Evolutionary conservation across 2,888 invertebrate species (phyloP), one percentile per base, ranked within the genome.

Genomic region (Coelinius sp.): DNA sequence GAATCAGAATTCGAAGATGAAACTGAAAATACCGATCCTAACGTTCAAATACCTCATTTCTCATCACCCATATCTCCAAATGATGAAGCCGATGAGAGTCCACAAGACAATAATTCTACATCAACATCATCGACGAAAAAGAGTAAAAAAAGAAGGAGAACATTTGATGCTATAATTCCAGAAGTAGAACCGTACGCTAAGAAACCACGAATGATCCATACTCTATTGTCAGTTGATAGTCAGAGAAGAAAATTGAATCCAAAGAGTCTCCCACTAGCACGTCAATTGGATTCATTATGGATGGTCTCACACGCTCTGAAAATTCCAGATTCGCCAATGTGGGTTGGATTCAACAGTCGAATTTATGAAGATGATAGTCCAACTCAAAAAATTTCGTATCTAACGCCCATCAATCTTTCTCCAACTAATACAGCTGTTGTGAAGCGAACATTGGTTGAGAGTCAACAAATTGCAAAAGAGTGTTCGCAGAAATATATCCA

Each of bases 351-450:
- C 59, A 79, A 81, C 70, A 75, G 75, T 35, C 44, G 25, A 65
- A 69, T 82, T 20, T 17, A 41, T 24, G 41, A 66, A 12, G 79
- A 82, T 46, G 59, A 71, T 24, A 74, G 69, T 31, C 20, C 44
- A 2, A 64, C 67, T 53, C 80, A 80, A 74, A 73, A 62, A 59
- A 69, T 81, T 67, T 70, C 75, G 0, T 80, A 82, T 74, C 27
- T 82, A 2, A 78, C 81, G 6, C 73, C 80, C n/a, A 82, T 81
- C 7, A 79, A 81, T 77, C 7, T 14, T 25, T 82, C 81, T 17
- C 79, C 81, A 38, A 81, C 81, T 17, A 68, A 75, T 62, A 56
- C 4, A 64, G 53, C 76, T 27, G 78, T 80, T 0, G 78, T 83
- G 0, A 35, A 74, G 25, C 78, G 78, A 73, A 82, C 81, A 0